A percentile compares a stretch with the other conserved stretches of the same genome.
Conservation (phyloP, 2,888 invertebrate species). For the Rotaria sp. region DNA sequence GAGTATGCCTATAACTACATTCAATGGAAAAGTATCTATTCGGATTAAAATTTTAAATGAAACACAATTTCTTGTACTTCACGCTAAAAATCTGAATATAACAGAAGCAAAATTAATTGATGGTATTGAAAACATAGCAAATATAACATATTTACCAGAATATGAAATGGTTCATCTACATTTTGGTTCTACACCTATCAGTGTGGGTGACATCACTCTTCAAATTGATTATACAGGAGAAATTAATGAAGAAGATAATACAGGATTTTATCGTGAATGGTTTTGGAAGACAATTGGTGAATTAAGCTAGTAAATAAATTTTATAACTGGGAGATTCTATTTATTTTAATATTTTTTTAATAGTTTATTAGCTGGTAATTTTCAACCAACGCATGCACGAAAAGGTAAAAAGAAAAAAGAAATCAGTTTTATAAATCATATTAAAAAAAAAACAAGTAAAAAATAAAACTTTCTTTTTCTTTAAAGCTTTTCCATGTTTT, state of each 20-base stretch:
- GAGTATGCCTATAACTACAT: not conserved
- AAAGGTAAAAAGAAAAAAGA: not conserved
- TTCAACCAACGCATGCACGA: slow-evolving; percentile 38
- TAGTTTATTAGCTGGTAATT: slow-evolving; percentile 34
- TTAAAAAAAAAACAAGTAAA: too few relatives aligned
- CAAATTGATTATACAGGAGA: slow-evolving; percentile 11
- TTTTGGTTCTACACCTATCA: not conserved
- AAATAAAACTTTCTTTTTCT: not conserved
- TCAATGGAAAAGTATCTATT: slow-evolving; percentile 4
- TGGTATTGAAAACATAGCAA: not conserved
- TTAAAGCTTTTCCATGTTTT: slow-evolving; percentile 68
- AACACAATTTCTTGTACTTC: not conserved
- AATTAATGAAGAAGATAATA: not conserved
- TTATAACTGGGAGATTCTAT: not conserved
- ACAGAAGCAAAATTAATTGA: not conserved
- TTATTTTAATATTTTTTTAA: not conserved
- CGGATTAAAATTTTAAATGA: not conserved
- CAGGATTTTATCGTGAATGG: not conserved
- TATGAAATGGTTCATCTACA: not conserved
- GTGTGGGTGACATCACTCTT: not conserved
- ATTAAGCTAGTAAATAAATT: not conserved
- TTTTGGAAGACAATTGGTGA: not conserved
- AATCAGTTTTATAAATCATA: not conserved
- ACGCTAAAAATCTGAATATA: not conserved
- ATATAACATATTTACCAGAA: not conserved